These are phyloP conservation scores for Eupithecia centaureata DNA, from an alignment of 2,888 invertebrate species.

Conservation along the genomic window DNA sequence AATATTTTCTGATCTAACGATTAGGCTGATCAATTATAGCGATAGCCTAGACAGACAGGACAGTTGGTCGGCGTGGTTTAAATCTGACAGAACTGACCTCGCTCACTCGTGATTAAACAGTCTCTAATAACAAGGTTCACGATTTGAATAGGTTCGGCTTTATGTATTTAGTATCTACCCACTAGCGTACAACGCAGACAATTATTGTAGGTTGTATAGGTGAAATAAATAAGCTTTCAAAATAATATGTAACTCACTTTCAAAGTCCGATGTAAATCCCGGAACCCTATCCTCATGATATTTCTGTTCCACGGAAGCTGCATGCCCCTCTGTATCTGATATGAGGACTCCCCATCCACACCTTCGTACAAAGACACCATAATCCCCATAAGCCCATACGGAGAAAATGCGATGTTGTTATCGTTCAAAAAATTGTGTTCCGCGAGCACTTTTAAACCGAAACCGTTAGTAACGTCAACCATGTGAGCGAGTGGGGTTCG, in stretches of 20 bases:
- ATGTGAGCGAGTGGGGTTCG: slow-evolving; percentile 87
- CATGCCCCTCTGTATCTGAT: slow-evolving; percentile 88
- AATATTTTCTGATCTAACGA: slow-evolving; percentile 11
- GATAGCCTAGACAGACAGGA: slow-evolving; percentile 4
- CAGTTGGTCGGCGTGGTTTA: slow-evolving; percentile 6
- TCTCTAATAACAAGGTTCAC: slow-evolving; percentile 3
- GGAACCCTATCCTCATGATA: slow-evolving; percentile 89
- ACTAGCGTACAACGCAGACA: background rate
- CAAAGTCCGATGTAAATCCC: slow-evolving; percentile 92
- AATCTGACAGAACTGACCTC: slow-evolving; percentile 18
- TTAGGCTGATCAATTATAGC: slow-evolving; percentile 23
- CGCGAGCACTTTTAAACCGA: slow-evolving; percentile 87
- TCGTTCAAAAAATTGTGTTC: slow-evolving; percentile 89
- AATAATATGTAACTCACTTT: slow-evolving; percentile 85
- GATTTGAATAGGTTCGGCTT: background rate
- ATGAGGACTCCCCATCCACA: slow-evolving; percentile 87
- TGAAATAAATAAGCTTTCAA: background rate
- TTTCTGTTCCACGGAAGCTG: slow-evolving; percentile 89
- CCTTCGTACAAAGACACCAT: slow-evolving; percentile 92
- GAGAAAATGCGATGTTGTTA: slow-evolving; percentile 93
- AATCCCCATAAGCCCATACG: slow-evolving; percentile 92
- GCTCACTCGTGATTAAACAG: slow-evolving; percentile 6
- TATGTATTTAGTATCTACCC: background rate
- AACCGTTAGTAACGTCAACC: slow-evolving; percentile 91
- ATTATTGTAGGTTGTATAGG: background rate